Base-by-base conservation (phyloP, 1,140 invertebrate species). In the Drosophila pachea region DNA sequence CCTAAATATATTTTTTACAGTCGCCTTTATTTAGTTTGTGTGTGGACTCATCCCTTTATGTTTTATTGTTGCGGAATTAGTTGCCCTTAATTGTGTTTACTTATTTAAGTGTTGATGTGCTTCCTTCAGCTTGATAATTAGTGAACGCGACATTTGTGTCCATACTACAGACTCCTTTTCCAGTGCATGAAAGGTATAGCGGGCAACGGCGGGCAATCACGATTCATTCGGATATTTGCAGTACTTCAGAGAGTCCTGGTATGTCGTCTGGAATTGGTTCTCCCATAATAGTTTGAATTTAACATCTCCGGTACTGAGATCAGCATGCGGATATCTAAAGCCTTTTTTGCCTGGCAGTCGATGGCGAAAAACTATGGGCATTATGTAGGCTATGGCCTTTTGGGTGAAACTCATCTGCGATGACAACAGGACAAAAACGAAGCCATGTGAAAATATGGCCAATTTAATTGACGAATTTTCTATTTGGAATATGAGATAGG, bases 201-300 rank as follows among this genome's bases (percentile, higher is more conserved):
- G n/a, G n/a, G n/a, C n/a, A n/a, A n/a, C n/a, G n/a, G n/a, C n/a
- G n/a, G n/a, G n/a, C n/a, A n/a, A n/a, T n/a, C n/a, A n/a, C n/a
- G n/a, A n/a, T n/a, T n/a, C n/a, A n/a, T n/a, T n/a, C n/a, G n/a
- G n/a, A n/a, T n/a, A n/a, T 55, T n/a, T 55, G 1, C 32, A 54
- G 36, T 58, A 33, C 40, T 64, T 32, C 2, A 53, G 31, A 0
- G 31, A 22, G n/a, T 35, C 43, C 47, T 78, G 71, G 6, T 60
- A 43, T 2, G 49, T 33, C 4, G 3, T 33, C 16, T 84, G 79
- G 22, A 83, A 76, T 16, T 78, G 43, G 8, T 47, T 48, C 31
- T 83, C 78, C 78, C 78, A 83, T 0, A 67, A 36, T 40, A 83
- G 40, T 48, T 62, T 70, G 38, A 47, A 83, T 38, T 48, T 62